Conservation (phyloP, 37 sponge, comb jelly and placozoan genomes). For the Theonella swinhoei region DNA sequence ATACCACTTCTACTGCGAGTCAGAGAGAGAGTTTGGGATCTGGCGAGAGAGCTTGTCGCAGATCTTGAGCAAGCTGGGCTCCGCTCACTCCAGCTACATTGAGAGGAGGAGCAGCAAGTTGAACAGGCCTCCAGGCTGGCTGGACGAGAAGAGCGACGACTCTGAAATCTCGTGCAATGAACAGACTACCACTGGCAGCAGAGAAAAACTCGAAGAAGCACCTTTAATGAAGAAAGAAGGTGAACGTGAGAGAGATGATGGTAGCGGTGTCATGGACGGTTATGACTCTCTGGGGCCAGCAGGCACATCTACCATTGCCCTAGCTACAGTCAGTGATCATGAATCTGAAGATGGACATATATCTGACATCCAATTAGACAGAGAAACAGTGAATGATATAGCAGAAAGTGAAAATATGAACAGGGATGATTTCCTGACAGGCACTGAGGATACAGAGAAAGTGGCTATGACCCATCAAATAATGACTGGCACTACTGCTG, state of each 20-base stretch:
- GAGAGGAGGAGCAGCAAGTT: not conserved
- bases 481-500: not conserved
- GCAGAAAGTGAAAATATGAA: not conserved
- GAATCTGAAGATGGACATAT: not conserved
- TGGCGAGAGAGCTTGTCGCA: conserved; percentile 11
- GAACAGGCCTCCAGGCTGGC: too few relatives aligned
- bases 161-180: not conserved
- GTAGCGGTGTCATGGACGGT: not conserved
- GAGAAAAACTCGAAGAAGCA: not conserved
- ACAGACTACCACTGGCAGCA: not conserved
- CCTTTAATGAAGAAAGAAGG: not conserved
- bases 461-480: not conserved
- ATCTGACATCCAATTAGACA: not conserved
- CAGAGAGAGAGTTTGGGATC: conserved; percentile 6
- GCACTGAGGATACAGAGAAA: not conserved
- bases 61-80: not conserved
- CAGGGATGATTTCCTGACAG: not conserved
- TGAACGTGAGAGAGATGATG: not conserved
- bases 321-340: not conserved
- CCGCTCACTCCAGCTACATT: not conserved
- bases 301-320: too few relatives aligned
- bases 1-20: conserved; percentile 44
- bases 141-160: not conserved
- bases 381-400: not conserved
- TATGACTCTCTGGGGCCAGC: not conserved